Evolutionary conservation across 2,113 vertebrate species (phyloP).

Genomic region (Mustela lutreola): DNA sequence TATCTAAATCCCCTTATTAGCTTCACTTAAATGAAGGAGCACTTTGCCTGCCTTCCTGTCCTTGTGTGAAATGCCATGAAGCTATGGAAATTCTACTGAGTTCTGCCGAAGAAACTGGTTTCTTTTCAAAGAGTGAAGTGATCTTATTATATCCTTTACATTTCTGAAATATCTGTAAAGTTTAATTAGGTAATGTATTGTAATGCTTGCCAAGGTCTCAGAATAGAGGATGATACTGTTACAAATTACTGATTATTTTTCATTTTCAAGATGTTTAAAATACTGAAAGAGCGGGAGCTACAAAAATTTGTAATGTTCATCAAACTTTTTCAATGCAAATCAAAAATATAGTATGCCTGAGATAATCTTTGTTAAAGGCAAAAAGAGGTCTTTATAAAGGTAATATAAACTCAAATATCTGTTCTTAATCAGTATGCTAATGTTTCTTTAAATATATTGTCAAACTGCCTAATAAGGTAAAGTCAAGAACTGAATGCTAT

Average conservation of each 20-base stretch:
- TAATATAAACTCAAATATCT: constrained; percentile 77
- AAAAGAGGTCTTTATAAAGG: constrained; percentile 69
- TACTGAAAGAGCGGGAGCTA: not conserved
- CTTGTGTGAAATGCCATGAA: not conserved
- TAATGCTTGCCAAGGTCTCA: not conserved
- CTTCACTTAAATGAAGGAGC: not conserved
- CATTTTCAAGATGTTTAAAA: constrained; percentile 57
- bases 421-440: constrained; percentile 79
- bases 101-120: constrained; percentile 32
- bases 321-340: constrained; percentile 69
- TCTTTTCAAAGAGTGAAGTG: constrained; percentile 28
- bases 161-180: not conserved
- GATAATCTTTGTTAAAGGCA: constrained; percentile 70
- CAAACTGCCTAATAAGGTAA: constrained; percentile 77
- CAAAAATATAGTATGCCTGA: constrained; percentile 58
- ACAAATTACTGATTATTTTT: constrained; percentile 27
- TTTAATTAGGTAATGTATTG: constrained; percentile 45
- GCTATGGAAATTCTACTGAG: not conserved
- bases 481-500: constrained; percentile 78
- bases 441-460: constrained; percentile 74
- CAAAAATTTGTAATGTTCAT: constrained; percentile 50
- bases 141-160: not conserved
- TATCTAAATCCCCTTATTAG: not conserved
- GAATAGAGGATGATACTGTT: constrained; percentile 2
- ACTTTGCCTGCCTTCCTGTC: not conserved